Conservation (phyloP, 1,140 invertebrate genomes). For the Polyergus mexicanus region DNA sequence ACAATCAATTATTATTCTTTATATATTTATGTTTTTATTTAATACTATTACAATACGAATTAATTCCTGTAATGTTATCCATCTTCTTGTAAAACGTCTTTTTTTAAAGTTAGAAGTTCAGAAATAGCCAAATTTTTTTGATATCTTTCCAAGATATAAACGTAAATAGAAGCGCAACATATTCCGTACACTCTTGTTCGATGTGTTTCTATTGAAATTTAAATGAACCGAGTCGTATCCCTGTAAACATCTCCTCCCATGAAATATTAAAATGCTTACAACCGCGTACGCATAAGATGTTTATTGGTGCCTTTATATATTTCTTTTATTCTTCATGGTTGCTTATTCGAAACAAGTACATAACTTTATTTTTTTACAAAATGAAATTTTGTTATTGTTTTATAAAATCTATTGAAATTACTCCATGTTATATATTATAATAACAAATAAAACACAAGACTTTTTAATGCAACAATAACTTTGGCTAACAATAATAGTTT, state of each 20-base stretch:
- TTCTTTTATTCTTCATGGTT: neutral
- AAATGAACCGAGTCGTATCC: constrained; percentile 19
- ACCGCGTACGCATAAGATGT: neutral
- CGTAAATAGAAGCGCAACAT: neutral
- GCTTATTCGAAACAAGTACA: neutral
- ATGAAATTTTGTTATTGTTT: neutral
- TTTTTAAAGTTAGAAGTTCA: neutral
- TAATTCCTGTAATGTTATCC: neutral
- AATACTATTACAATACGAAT: neutral
- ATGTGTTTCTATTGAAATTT: constrained; percentile 60
- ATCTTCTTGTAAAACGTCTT: constrained; percentile 9
- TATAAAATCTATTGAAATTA: neutral
- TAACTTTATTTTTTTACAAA: neutral
- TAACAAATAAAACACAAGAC: neutral
- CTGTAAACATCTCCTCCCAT: constrained; percentile 42
- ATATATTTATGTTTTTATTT: neutral
- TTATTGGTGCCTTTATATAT: neutral
- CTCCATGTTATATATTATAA: neutral
- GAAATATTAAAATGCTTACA: constrained; percentile 67
- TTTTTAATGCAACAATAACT: neutral
- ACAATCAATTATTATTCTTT: neutral
- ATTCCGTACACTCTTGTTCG: neutral
- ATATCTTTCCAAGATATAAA: neutral
- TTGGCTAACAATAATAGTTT: too few species aligned
- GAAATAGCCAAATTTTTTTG: neutral